phyloP scores from a whole-genome alignment of 2,888 invertebrate species.

The Rotaria macrura region DNA sequence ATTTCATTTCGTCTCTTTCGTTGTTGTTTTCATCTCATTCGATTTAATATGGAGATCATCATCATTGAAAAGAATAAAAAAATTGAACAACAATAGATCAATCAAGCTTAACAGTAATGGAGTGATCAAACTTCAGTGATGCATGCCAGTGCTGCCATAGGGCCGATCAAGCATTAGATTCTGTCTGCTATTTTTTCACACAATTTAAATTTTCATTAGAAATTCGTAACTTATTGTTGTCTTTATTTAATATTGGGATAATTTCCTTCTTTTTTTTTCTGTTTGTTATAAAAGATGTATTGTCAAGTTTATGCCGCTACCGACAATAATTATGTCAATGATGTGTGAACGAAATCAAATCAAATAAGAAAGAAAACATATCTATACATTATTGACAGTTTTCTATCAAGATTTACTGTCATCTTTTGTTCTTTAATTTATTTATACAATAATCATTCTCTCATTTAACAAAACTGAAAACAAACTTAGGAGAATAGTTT shows the following conservation, averaged over 20 bases:
- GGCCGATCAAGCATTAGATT: background rate
- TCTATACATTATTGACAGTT: too few relatives aligned
- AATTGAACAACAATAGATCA: background rate
- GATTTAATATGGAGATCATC: slow-evolving; percentile 2
- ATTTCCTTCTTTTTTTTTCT: background rate
- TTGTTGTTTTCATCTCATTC: background rate
- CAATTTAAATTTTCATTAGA: background rate
- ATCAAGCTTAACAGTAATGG: background rate
- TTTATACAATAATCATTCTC: background rate
- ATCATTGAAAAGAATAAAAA: background rate
- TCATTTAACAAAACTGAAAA: background rate
- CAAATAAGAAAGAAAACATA: too few relatives aligned
- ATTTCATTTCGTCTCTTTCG: background rate
- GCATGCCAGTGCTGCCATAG: background rate
- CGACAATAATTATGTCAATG: background rate
- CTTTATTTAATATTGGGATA: background rate
- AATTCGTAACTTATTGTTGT: background rate
- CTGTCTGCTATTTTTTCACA: slow-evolving; percentile 1
- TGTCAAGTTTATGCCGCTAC: background rate
- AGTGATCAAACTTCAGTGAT: background rate
- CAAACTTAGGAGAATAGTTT: background rate
- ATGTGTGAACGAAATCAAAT: too few relatives aligned
- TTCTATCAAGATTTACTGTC: too few relatives aligned
- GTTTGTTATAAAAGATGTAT: background rate
- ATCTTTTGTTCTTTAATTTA: background rate